Evolutionary conservation across 2,888 invertebrate species (phyloP).

Genomic region (Autographa pulchrina): DNA sequence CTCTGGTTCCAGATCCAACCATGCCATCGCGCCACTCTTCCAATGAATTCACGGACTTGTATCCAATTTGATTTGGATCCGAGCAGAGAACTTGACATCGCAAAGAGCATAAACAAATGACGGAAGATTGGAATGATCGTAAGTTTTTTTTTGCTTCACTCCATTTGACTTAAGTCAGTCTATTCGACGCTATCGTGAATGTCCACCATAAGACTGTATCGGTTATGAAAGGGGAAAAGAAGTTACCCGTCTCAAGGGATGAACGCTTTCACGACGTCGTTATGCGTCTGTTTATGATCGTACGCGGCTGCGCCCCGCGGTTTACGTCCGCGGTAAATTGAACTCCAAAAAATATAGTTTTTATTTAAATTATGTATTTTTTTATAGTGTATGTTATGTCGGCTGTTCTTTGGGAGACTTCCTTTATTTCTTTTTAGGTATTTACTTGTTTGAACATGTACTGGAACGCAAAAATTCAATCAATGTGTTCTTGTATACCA

Average conservation of each 20-base stretch:
- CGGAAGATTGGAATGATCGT: no score
- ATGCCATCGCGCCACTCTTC: no score
- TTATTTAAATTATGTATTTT: conserved; percentile 8
- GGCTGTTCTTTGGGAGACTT: not conserved
- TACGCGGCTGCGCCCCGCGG: conserved; percentile 3
- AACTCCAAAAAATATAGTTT: conserved; percentile 7
- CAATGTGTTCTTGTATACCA: no score
- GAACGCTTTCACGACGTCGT: conserved; percentile 11
- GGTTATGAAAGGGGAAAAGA: conserved; percentile 8
- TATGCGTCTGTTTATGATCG: conserved; percentile 8
- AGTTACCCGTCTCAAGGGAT: conserved; percentile 10
- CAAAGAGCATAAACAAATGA: no score
- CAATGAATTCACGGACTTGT: no score
- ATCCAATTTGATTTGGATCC: no score
- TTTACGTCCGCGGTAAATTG: conserved; percentile 2
- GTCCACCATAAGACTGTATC: not conserved
- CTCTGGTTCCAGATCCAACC: no score
- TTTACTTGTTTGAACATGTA: no score
- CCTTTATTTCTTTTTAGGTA: not conserved
- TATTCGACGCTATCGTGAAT: no score
- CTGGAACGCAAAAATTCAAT: no score
- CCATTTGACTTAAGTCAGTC: not conserved
- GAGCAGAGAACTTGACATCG: no score
- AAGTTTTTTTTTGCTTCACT: not conserved
- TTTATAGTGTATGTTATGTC: not conserved